Base-by-base conservation (phyloP, 2,113 vertebrate species). In the Bubalus kerabau region DNA sequence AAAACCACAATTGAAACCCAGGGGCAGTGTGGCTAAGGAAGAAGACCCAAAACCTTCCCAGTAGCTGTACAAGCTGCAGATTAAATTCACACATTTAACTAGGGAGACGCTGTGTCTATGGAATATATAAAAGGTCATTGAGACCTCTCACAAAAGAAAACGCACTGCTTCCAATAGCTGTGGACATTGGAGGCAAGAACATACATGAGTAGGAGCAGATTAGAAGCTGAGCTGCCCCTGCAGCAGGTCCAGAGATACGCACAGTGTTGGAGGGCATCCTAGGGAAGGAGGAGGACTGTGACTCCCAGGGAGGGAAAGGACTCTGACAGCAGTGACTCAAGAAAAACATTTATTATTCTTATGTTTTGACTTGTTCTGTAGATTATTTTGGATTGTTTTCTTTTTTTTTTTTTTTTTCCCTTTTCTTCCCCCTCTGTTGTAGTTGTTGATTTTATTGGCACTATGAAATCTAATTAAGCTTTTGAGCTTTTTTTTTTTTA, bases 341-440 rank as follows among this genome's bases (percentile, higher is more conserved):
- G 64, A 0, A 36, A 71, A 71, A 6, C 19, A 12, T 71, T 40
- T 23, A 71, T 71, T 71, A 23, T 40, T 40, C n/a, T 71, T 71
- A 71, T 36, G n/a, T 23, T 71, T 71, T 71, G n/a, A 36, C 9
- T 71, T 71, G n/a, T 36, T 71, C 64, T 71, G 9, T 71, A 71
- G 64, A 71, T 36, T 71, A n/a, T 71, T 71, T 71, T 71, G n/a
- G 10, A 21, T 71, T 71, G 9, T 71, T 71, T 71, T 71, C 64
- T 71, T 21, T 67, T n/a, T 67, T n/a, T n/a, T 17, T 1, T 1
- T 7, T 46, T 46, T 1, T 1, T 7, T 46, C 7, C 7, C 6
- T 17, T 21, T 5, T 2, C 1, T 2, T 17, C 64, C 9, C 1
- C 0, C n/a, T 21, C n/a, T 21, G 5, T 36, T 71, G 9, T 36